These are phyloP conservation scores for Muscidifurax raptorellus DNA, from an alignment of 1,140 invertebrate species.

Conservation along the genomic window DNA sequence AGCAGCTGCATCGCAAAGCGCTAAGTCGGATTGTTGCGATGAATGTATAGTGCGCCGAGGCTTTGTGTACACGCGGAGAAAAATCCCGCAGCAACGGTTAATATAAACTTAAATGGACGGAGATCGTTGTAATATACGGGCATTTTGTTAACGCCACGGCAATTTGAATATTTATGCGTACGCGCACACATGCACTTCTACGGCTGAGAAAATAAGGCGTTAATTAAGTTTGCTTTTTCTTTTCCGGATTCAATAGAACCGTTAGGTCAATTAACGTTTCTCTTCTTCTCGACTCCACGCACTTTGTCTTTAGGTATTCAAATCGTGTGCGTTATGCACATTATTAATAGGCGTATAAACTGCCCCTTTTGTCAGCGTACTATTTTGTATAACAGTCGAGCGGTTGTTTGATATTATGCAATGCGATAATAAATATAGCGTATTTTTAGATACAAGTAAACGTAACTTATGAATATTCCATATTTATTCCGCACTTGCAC, in stretches of 20 bases:
- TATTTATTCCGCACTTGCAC: too few species aligned
- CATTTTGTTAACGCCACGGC: background rate
- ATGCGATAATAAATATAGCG: too few species aligned
- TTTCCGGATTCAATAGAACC: background rate
- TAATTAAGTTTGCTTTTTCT: slow-evolving; percentile 13
- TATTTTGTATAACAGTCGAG: too few species aligned
- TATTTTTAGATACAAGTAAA: too few species aligned
- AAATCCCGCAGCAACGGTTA: background rate
- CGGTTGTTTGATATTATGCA: too few species aligned
- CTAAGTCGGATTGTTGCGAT: too few species aligned
- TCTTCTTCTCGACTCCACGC: too few species aligned
- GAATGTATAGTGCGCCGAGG: background rate
- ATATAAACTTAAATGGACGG: slow-evolving; percentile 10
- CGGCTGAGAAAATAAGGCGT: background rate
- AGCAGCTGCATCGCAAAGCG: background rate
- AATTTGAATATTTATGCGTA: slow-evolving; percentile 10
- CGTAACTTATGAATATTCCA: too few species aligned
- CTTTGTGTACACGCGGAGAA: background rate
- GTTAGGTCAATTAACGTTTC: background rate
- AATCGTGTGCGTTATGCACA: too few species aligned
- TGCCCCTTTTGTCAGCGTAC: too few species aligned
- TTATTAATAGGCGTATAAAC: too few species aligned
- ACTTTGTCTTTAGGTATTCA: too few species aligned
- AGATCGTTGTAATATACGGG: slow-evolving; percentile 24
- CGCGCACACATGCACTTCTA: background rate